Evolutionary conservation across 2,888 invertebrate genomes (phyloP).

Genomic region (Phytoseiulus persimilis): DNA sequence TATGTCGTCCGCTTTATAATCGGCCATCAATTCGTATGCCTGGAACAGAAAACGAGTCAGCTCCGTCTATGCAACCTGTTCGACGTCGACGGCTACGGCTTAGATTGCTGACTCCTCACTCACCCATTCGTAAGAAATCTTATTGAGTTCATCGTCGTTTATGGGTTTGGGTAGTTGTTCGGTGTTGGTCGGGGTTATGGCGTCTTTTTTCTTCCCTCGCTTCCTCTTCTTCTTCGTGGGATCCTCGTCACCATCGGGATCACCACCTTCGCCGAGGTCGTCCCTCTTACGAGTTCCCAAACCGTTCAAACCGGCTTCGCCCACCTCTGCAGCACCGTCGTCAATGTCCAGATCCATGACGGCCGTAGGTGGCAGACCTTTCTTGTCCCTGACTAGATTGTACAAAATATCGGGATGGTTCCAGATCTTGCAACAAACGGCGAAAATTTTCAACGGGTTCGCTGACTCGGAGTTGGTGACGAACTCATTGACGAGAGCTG

Average conservation of each 20-base stretch:
- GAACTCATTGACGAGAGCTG: conserved; percentile 71
- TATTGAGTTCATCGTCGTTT: conserved; percentile 18
- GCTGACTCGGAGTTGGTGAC: conserved; percentile 56
- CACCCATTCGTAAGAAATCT: conserved; percentile 75
- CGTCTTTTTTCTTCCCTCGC: conserved; percentile 18
- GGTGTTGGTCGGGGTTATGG: neutral
- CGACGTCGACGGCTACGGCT: too few species aligned
- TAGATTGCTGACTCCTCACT: conserved; percentile 44
- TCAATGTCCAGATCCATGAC: conserved; percentile 48
- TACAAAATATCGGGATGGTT: conserved; percentile 87
- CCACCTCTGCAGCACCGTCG: conserved; percentile 43
- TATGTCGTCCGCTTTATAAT: conserved; percentile 74
- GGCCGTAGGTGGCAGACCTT: conserved; percentile 40
- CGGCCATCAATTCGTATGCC: conserved; percentile 52
- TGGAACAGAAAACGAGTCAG: conserved; percentile 47
- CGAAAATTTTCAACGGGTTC: conserved; percentile 93
- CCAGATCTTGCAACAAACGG: conserved; percentile 95
- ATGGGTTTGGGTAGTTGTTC: neutral
- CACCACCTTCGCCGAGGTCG: conserved; percentile 7
- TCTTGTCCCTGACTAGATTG: conserved; percentile 70
- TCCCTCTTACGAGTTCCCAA: neutral
- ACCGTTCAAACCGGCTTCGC: neutral
- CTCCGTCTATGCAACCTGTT: too few species aligned
- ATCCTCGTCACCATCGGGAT: conserved; percentile 7
- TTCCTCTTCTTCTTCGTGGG: neutral